Conservation (phyloP, 2,888 invertebrate species). For the Neoitamus cyanurus region DNA sequence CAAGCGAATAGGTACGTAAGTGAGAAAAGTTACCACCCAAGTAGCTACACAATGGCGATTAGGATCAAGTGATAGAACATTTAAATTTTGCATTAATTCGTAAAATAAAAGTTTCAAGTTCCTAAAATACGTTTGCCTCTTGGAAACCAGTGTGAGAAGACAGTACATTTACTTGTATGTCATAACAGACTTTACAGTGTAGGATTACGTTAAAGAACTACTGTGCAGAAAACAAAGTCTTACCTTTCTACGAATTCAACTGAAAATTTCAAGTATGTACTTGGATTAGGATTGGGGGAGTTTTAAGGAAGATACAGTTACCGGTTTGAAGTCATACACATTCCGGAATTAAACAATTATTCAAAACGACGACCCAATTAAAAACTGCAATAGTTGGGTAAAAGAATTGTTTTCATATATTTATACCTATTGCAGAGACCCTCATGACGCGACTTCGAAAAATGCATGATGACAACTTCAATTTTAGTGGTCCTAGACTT, state of each 20-base stretch:
- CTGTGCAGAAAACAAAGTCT: conserved; percentile 16
- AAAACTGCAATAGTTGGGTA: not conserved
- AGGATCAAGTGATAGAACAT: conserved; percentile 48
- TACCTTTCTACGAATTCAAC: not conserved
- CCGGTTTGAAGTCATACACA: not conserved
- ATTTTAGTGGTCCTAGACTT: no score
- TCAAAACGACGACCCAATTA: not conserved
- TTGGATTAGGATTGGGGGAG: not conserved
- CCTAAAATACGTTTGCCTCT: not conserved
- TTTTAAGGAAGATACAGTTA: not conserved
- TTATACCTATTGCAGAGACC: no score
- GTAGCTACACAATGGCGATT: conserved; percentile 58
- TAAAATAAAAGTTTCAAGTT: not conserved
- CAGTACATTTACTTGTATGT: not conserved
- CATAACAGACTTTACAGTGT: conserved; percentile 12
- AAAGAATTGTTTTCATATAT: no score
- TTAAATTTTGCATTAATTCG: conserved; percentile 44
- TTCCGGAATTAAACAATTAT: not conserved
- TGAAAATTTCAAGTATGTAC: not conserved
- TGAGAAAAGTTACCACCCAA: conserved; percentile 66
- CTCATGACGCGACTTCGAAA: no score
- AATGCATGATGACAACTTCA: no score
- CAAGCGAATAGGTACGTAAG: conserved; percentile 67
- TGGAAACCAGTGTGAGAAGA: not conserved
- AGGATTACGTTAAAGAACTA: not conserved